Percentiles rank a stretch among this genome's conserved stretches.
phyloP scores from a whole-genome alignment of 2,113 vertebrate species.

The Halichoerus grypus region DNA sequence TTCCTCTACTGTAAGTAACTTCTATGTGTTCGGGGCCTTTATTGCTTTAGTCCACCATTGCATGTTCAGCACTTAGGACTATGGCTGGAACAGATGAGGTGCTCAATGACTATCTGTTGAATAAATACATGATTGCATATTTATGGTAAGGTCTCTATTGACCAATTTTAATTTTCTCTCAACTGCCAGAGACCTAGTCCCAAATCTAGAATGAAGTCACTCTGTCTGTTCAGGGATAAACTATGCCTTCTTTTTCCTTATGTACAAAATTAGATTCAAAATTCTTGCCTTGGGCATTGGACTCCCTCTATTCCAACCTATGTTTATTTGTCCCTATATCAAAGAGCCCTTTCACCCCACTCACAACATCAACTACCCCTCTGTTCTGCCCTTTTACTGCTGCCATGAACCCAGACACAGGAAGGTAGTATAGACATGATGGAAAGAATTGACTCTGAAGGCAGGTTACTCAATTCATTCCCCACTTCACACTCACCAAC shows the following conservation, averaged over 20 bases:
- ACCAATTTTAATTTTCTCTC: not conserved
- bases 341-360: not conserved
- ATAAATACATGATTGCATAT: not conserved
- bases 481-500: not conserved
- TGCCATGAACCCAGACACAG: not conserved
- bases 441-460: not conserved
- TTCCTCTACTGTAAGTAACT: not conserved
- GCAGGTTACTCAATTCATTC: not conserved
- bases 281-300: not conserved
- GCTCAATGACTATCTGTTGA: not conserved
- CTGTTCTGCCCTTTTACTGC: not conserved
- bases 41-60: not conserved
- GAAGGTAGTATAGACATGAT: not conserved
- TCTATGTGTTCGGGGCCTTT: not conserved
- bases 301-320: not conserved
- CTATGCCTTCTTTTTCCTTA: not conserved
- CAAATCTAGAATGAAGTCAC: not conserved
- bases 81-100: not conserved
- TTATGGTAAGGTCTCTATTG: not conserved
- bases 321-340: not conserved
- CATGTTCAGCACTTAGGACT: not conserved
- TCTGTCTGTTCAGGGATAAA: not conserved
- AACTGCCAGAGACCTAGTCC: not conserved
- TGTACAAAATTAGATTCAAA: not conserved
- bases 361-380: accelerated